A percentile compares a stretch with the other conserved stretches of the same genome.
Evolutionary conservation across 2,797 vertebrate species (phyloP).

Genomic region (Otolemur crassicaudatus): DNA sequence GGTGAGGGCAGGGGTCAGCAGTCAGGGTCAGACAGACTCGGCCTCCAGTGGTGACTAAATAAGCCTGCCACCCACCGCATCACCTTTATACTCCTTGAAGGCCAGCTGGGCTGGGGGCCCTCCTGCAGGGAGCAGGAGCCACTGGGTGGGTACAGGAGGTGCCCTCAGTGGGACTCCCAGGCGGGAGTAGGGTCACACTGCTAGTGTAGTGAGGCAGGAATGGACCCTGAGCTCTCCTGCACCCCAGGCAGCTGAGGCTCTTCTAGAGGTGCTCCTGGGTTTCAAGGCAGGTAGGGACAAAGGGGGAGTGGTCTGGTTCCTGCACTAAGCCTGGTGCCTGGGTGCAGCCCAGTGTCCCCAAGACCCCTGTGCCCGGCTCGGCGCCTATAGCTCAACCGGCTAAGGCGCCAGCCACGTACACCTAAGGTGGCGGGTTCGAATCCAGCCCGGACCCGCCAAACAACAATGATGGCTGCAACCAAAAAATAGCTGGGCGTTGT

Average conservation of each 20-base stretch:
- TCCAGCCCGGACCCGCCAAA: too few species aligned
- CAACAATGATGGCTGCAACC: too few species aligned
- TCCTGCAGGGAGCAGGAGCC: too few species aligned
- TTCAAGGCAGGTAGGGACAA: not conserved
- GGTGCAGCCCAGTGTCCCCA: not conserved
- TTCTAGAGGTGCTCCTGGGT: not conserved
- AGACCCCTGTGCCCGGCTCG: not conserved
- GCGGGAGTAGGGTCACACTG: not conserved
- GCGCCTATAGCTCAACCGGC: too few species aligned
- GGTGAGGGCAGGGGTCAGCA: too few species aligned
- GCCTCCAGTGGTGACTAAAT: not conserved
- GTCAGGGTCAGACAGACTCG: too few species aligned
- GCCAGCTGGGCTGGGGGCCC: too few species aligned
- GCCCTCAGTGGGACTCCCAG: not conserved
- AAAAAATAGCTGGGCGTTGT: too few species aligned
- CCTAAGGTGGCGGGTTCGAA: too few species aligned
- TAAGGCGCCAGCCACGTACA: too few species aligned
- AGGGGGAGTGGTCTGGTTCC: not conserved
- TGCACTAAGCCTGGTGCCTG: not conserved
- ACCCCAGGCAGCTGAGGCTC: not conserved
- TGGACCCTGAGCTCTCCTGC: not conserved
- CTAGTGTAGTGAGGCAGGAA: too few species aligned
- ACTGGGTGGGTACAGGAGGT: not conserved
- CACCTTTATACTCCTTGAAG: not conserved
- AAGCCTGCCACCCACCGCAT: not conserved